phyloP scores from a whole-genome alignment of 30 jellyfish, hydroid and myxozoan species.

The Aurelia aurita region DNA sequence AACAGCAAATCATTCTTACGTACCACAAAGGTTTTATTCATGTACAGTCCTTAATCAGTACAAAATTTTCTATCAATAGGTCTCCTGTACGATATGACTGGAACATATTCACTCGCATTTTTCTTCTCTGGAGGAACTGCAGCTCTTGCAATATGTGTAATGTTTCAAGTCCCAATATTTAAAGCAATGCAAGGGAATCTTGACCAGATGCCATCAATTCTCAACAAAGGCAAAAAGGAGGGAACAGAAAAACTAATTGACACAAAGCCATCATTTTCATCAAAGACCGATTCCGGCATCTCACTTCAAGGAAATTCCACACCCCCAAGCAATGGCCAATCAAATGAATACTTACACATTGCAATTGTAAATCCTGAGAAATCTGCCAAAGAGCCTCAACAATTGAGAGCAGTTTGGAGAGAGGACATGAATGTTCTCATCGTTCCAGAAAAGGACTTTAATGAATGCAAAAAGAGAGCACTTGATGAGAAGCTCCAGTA shows the following conservation, averaged over 20 bases:
- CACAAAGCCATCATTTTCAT: slow-evolving; percentile 31
- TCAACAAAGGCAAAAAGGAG: slow-evolving; percentile 19
- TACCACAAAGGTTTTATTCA: no score
- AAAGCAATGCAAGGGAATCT: slow-evolving; percentile 37
- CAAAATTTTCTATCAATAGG: slow-evolving; percentile 38
- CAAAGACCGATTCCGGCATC: slow-evolving; percentile 60
- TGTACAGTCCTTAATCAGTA: no score
- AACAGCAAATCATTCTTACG: no score
- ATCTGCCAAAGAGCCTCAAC: neutral
- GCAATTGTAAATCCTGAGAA: slow-evolving; percentile 6
- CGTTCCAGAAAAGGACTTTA: slow-evolving; percentile 22
- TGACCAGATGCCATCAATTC: slow-evolving; percentile 16
- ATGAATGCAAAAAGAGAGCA: neutral
- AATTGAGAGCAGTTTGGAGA: slow-evolving; percentile 46
- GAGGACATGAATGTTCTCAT: slow-evolving; percentile 39
- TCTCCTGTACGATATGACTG: slow-evolving; percentile 77
- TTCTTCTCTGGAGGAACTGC: slow-evolving; percentile 95
- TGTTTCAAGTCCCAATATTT: slow-evolving; percentile 80
- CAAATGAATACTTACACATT: slow-evolving; percentile 40
- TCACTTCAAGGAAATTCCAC: slow-evolving; percentile 40
- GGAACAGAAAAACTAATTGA: slow-evolving; percentile 17
- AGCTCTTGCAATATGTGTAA: slow-evolving; percentile 76
- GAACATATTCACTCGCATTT: slow-evolving; percentile 87
- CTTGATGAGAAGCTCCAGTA: neutral
- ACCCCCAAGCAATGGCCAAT: slow-evolving; percentile 47